Evolutionary conservation across 2,797 vertebrate species (phyloP).

Genomic region (Notolabrus celidotus): DNA sequence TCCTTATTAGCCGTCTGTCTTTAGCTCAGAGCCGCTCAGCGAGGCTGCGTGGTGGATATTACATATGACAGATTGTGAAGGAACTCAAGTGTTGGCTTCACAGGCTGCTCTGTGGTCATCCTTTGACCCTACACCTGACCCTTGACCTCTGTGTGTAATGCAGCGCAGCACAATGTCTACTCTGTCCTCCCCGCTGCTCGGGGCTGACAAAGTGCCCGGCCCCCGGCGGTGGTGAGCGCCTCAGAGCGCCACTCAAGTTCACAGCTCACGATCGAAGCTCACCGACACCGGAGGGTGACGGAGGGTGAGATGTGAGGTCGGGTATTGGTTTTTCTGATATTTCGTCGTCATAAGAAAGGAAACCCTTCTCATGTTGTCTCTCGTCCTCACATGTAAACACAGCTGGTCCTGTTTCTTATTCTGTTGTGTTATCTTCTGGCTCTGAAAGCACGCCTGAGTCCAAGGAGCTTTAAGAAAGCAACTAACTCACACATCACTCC

Average conservation of each 20-base stretch:
- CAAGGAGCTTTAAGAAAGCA: too few species aligned
- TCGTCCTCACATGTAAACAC: too few species aligned
- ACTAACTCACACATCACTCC: too few species aligned
- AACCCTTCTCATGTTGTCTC: too few species aligned
- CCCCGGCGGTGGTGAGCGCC: constrained; percentile 2
- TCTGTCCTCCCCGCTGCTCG: constrained; percentile 58
- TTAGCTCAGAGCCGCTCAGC: not conserved
- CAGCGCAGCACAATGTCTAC: constrained; percentile 66
- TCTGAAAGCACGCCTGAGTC: too few species aligned
- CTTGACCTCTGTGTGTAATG: constrained; percentile 71
- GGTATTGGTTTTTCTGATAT: too few species aligned
- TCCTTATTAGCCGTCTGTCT: constrained; percentile 19
- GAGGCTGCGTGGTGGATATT: not conserved
- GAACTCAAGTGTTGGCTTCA: constrained; percentile 69
- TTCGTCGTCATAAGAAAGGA: too few species aligned
- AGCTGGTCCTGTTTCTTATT: too few species aligned
- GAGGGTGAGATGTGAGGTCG: too few species aligned
- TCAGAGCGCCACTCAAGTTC: constrained; percentile 70
- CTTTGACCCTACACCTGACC: constrained; percentile 74
- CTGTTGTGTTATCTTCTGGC: too few species aligned
- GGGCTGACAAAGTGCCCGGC: constrained; percentile 36
- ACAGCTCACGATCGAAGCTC: constrained; percentile 12
- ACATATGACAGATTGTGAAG: constrained; percentile 70
- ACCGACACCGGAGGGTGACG: not conserved
- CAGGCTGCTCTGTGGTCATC: constrained; percentile 58